A percentile compares a stretch with the other conserved stretches of the same genome.
Evolutionary conservation across 2,113 vertebrate genomes (phyloP).

Genomic region (Chaetodon auriga): DNA sequence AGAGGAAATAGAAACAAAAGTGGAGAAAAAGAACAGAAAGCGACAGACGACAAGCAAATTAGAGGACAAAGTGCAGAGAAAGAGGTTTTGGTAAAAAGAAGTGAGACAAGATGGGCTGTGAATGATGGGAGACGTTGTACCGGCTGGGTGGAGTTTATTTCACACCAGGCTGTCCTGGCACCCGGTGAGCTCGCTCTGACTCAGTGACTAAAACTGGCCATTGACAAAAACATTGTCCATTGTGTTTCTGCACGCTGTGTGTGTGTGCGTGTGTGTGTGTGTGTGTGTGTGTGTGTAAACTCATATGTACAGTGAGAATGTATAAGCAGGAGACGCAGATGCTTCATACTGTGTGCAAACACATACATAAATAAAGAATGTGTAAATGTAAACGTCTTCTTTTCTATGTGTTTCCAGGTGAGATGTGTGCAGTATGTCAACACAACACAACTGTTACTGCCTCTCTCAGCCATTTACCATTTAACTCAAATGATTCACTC

Average conservation of each 20-base stretch:
- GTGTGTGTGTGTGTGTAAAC: too few relatives aligned
- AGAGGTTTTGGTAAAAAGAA: too few relatives aligned
- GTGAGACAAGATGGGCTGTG: not conserved
- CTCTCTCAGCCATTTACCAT: too few relatives aligned
- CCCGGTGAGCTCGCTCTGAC: not conserved
- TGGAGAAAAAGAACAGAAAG: not conserved
- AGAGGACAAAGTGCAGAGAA: too few relatives aligned
- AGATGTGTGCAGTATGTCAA: too few relatives aligned
- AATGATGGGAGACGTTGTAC: not conserved
- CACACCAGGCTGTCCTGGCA: not conserved
- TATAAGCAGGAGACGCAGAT: not conserved
- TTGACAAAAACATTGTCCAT: not conserved
- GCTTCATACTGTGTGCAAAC: not conserved
- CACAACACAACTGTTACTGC: too few relatives aligned
- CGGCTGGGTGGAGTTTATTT: not conserved
- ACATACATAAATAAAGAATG: not conserved
- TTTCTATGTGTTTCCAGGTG: too few relatives aligned
- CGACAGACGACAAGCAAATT: not conserved
- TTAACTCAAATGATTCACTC: too few relatives aligned
- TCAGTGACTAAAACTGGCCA: not conserved
- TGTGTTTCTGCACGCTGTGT: not conserved
- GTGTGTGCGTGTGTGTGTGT: not conserved
- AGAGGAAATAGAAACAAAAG: too few relatives aligned
- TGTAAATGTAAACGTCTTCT: too few relatives aligned
- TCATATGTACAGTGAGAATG: too few relatives aligned